A percentile compares a stretch with the other conserved stretches of the same genome.
phyloP scores from a whole-genome alignment of 2,888 invertebrate species.

The Brachypterus glaber region DNA sequence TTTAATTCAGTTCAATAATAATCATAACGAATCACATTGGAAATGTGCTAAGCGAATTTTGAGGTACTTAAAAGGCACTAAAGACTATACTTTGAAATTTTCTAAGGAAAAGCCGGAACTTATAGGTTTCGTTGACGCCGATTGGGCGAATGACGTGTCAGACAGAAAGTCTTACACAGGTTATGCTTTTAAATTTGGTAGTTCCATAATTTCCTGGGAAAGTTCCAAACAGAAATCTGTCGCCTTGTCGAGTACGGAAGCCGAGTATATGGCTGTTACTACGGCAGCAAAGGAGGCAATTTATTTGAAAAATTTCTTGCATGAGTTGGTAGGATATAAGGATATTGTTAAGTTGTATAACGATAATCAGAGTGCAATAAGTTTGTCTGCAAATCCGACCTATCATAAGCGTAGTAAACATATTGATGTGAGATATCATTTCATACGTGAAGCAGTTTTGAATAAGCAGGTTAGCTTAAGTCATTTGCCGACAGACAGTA shows the following conservation, averaged over 20 bases:
- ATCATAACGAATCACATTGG: conserved; percentile 14
- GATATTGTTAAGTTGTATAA: conserved; percentile 12
- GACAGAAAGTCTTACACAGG: conserved; percentile 16
- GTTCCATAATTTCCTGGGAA: conserved; percentile 15
- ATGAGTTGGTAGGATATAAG: conserved; percentile 10
- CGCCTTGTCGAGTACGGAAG: conserved; percentile 9
- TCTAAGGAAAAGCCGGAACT: conserved; percentile 11
- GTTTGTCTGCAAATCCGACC: conserved; percentile 14
- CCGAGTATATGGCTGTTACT: too few species aligned
- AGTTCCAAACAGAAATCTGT: conserved; percentile 12
- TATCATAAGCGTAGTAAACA: conserved; percentile 15
- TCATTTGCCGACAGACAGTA: conserved; percentile 16
- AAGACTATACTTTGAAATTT: conserved; percentile 3
- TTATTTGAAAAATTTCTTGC: conserved; percentile 14
- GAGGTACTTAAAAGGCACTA: conserved; percentile 11
- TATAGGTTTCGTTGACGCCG: conserved; percentile 14
- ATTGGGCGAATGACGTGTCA: conserved; percentile 11
- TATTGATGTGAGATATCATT: conserved; percentile 18
- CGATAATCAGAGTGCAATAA: conserved; percentile 18
- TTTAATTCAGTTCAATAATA: conserved; percentile 16
- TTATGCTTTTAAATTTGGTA: conserved; percentile 10
- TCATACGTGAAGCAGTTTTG: conserved; percentile 13
- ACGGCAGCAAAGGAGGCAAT: conserved; percentile 13
- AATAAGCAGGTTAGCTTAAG: conserved; percentile 8
- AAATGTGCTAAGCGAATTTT: conserved; percentile 12